These are phyloP conservation scores for Brachypalpus laphriformis DNA, from an alignment of 2,888 invertebrate genomes.

Conservation along the genomic window DNA sequence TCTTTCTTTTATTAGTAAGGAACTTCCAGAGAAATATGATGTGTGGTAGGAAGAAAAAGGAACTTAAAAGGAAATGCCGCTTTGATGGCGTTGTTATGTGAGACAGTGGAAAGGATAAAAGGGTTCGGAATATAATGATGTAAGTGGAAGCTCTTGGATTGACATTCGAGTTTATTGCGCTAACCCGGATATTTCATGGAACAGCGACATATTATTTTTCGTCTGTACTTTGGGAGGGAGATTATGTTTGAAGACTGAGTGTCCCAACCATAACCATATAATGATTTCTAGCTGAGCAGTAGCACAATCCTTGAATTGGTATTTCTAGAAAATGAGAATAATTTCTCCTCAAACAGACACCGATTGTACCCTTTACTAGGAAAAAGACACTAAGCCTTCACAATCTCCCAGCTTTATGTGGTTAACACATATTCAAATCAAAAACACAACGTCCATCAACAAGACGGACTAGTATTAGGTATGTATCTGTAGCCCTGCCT, in stretches of 20 bases:
- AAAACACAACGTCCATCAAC: too few species aligned
- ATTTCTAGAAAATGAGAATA: too few species aligned
- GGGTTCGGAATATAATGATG: not conserved
- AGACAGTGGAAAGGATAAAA: not conserved
- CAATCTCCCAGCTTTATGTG: too few species aligned
- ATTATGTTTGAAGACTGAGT: not conserved
- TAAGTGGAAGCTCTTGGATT: conserved; percentile 11
- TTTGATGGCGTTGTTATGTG: not conserved
- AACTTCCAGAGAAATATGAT: not conserved
- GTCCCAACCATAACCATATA: not conserved
- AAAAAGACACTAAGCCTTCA: too few species aligned
- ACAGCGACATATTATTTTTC: not conserved
- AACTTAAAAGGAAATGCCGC: not conserved
- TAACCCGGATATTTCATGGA: not conserved
- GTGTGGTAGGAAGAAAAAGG: not conserved
- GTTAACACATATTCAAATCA: too few species aligned
- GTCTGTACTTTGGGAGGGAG: not conserved
- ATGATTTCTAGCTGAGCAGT: too few species aligned
- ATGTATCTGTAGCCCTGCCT: too few species aligned
- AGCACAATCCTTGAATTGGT: too few species aligned
- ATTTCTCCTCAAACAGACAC: too few species aligned
- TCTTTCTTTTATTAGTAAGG: not conserved
- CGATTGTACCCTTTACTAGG: too few species aligned
- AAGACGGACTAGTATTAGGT: too few species aligned
- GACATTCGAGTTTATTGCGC: conserved; percentile 13